Evolutionary conservation across 1,140 invertebrate genomes (phyloP).

Genomic region (Sogatella furcifera): DNA sequence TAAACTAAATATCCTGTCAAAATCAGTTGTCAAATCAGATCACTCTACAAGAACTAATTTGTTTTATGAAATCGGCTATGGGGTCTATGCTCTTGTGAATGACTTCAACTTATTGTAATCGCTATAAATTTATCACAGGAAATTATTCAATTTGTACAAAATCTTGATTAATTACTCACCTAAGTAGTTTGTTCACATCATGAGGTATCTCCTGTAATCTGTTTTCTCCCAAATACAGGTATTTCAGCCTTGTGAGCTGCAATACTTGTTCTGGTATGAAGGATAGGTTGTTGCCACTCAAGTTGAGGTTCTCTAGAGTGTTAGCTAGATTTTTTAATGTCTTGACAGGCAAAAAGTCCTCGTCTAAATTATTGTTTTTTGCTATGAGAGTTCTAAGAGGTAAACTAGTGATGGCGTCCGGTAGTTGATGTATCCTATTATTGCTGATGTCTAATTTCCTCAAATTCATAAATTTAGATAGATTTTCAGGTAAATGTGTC

Average conservation of each 20-base stretch:
- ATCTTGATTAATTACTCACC: slow-evolving; percentile 38
- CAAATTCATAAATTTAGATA: slow-evolving; percentile 53
- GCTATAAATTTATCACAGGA: no score
- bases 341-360: slow-evolving; percentile 75
- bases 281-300: slow-evolving; percentile 81
- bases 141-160: background rate
- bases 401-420: slow-evolving; percentile 60
- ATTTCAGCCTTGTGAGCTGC: slow-evolving; percentile 61
- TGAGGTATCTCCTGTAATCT: slow-evolving; percentile 66
- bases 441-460: slow-evolving; percentile 75
- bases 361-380: slow-evolving; percentile 71
- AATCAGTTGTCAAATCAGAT: no score
- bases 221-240: slow-evolving; percentile 86
- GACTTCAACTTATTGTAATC: no score
- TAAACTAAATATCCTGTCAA: no score
- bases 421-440: slow-evolving; percentile 65
- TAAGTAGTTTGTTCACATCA: slow-evolving; percentile 66
- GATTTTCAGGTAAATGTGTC: slow-evolving; percentile 34
- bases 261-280: slow-evolving; percentile 79
- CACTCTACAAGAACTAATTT: no score
- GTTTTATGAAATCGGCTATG: no score
- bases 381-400: slow-evolving; percentile 67
- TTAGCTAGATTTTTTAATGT: slow-evolving; percentile 47
- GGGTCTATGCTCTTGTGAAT: no score
- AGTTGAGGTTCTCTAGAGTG: slow-evolving; percentile 69